These are phyloP conservation scores for Thymelicus acteon DNA, from an alignment of 2,888 invertebrate species.

Conservation along the genomic window DNA sequence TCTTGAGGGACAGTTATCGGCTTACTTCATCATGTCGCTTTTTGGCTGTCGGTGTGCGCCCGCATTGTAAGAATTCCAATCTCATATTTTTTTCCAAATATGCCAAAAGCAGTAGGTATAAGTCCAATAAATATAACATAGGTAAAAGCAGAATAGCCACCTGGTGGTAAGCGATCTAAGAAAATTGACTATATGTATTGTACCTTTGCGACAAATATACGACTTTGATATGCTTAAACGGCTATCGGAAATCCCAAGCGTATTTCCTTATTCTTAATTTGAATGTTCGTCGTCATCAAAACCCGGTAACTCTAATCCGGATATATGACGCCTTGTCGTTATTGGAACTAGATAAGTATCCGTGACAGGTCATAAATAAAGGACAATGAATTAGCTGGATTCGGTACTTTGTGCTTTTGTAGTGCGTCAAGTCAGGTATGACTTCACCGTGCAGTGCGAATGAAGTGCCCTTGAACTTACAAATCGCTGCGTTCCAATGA, in stretches of 20 bases:
- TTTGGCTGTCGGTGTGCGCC: too few species aligned
- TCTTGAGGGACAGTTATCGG: too few species aligned
- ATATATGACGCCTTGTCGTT: conserved; percentile 20
- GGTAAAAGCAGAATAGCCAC: too few species aligned
- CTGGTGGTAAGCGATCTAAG: too few species aligned
- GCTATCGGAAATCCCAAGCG: conserved; percentile 21
- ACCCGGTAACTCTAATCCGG: conserved; percentile 7
- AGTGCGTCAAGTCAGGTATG: conserved; percentile 11
- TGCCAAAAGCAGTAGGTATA: too few species aligned
- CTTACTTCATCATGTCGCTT: too few species aligned
- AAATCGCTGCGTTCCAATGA: conserved; percentile 27
- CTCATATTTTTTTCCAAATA: too few species aligned
- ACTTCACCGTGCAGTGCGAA: conserved; percentile 22
- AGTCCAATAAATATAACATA: too few species aligned
- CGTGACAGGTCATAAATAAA: conserved; percentile 21
- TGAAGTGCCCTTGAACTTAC: conserved; percentile 30
- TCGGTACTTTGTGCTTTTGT: conserved; percentile 11
- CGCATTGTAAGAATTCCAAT: too few species aligned
- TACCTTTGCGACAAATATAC: neutral
- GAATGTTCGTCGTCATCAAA: conserved; percentile 16
- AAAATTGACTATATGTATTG: too few species aligned
- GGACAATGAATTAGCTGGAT: conserved; percentile 17
- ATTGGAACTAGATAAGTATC: conserved; percentile 18
- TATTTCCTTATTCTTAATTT: conserved; percentile 21
- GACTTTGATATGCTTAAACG: conserved; percentile 8